phyloP scores from a whole-genome alignment of 1,140 invertebrate genomes.

The Metaphire vulgaris region DNA sequence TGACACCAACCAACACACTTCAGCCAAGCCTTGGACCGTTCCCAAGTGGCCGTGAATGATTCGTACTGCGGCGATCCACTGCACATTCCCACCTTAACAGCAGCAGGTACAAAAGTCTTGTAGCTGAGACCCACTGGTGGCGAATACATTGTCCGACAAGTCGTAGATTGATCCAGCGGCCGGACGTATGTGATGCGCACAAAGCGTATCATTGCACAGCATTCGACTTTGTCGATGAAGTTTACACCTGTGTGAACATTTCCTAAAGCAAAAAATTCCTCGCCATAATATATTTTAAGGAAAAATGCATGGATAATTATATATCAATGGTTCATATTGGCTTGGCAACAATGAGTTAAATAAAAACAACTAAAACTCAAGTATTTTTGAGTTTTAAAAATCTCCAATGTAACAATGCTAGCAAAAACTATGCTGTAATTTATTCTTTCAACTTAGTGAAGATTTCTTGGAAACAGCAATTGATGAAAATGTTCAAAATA shows the following conservation, averaged over 20 bases:
- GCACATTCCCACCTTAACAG: conserved; percentile 30
- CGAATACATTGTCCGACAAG: conserved; percentile 16
- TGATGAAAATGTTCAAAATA: too few relatives aligned
- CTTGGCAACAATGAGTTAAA: too few relatives aligned
- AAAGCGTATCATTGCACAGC: conserved; percentile 23
- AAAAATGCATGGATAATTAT: too few relatives aligned
- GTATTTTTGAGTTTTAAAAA: too few relatives aligned
- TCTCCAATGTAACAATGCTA: too few relatives aligned
- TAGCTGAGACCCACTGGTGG: conserved; percentile 20
- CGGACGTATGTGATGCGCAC: conserved; percentile 29
- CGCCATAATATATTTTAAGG: neutral
- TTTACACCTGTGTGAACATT: conserved; percentile 24
- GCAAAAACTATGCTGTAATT: too few relatives aligned
- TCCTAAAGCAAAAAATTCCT: neutral
- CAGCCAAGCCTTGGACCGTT: conserved; percentile 27
- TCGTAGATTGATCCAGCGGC: conserved; percentile 16
- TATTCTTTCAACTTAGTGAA: too few relatives aligned
- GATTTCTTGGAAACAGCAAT: too few relatives aligned
- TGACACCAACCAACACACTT: conserved; percentile 27
- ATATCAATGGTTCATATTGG: too few relatives aligned
- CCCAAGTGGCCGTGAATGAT: conserved; percentile 21
- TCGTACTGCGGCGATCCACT: conserved; percentile 29
- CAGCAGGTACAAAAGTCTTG: conserved; percentile 29
- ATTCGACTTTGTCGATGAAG: conserved; percentile 31
- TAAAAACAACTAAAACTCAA: too few relatives aligned